A percentile compares a stretch with the other conserved stretches of the same genome.
phyloP scores from a whole-genome alignment of 2,888 invertebrate genomes.

The Sisyra nigra region DNA sequence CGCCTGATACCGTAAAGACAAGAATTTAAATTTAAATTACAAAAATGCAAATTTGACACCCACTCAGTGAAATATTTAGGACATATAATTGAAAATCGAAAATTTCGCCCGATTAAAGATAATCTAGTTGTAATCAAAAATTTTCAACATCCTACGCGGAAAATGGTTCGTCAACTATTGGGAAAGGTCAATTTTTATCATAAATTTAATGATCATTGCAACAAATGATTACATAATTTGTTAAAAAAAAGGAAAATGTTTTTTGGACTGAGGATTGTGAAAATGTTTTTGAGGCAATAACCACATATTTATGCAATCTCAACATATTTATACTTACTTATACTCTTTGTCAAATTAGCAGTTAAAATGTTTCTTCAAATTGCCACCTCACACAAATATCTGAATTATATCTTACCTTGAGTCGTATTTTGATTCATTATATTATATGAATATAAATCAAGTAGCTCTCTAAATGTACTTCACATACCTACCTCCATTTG shows the following conservation, averaged over 20 bases:
- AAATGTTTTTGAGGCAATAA: not conserved
- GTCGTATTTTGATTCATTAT: too few relatives aligned
- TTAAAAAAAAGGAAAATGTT: not conserved
- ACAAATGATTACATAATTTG: not conserved
- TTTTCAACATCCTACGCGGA: not conserved
- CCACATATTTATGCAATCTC: not conserved
- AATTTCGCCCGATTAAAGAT: not conserved
- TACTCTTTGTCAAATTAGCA: too few relatives aligned
- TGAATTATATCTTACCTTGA: too few relatives aligned
- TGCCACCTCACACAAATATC: too few relatives aligned
- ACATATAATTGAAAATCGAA: not conserved
- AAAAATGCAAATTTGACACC: not conserved
- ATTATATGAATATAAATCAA: too few relatives aligned
- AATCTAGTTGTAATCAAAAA: too few relatives aligned
- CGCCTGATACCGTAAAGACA: too few relatives aligned
- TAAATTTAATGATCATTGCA: not conserved
- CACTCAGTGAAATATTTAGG: not conserved
- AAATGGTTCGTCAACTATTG: not conserved
- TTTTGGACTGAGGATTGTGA: not conserved
- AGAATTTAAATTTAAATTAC: not conserved
- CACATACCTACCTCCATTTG: too few relatives aligned
- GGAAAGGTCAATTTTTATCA: not conserved
- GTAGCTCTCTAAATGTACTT: too few relatives aligned
- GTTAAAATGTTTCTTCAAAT: too few relatives aligned
- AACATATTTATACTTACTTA: too few relatives aligned